Percentiles rank a stretch among this genome's conserved stretches.
phyloP scores from a whole-genome alignment of 2,113 vertebrate species.

The Turnix velox region DNA sequence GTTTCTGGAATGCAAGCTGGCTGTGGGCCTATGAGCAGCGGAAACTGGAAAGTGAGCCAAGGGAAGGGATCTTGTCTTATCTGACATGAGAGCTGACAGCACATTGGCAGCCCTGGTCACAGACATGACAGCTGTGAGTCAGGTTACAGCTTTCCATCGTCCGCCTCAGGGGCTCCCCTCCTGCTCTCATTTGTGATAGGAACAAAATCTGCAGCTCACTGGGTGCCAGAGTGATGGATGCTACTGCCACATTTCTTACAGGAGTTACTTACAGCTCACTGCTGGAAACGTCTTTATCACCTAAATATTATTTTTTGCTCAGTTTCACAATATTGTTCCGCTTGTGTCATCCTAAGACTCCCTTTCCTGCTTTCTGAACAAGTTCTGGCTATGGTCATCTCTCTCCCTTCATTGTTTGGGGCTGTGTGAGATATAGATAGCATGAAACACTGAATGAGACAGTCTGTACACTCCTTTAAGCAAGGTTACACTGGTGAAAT shows the following conservation, averaged over 20 bases:
- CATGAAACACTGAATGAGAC: too few species aligned
- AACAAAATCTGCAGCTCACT: not conserved
- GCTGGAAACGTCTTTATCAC: not conserved
- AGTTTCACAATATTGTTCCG: not conserved
- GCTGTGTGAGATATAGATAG: accelerated
- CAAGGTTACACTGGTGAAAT: accelerated
- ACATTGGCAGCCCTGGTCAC: not conserved
- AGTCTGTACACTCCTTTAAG: not conserved
- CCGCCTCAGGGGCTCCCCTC: not conserved
- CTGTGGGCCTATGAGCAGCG: not conserved
- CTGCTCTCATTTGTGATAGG: not conserved
- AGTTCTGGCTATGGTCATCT: not conserved
- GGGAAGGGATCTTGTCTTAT: not conserved
- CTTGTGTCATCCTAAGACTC: not conserved
- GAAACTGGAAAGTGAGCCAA: not conserved
- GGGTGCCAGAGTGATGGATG: accelerated
- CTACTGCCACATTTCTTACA: accelerated
- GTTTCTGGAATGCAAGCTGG: not conserved
- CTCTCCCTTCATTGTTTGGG: not conserved
- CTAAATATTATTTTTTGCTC: not conserved
- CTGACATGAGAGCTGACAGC: not conserved
- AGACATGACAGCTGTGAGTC: not conserved
- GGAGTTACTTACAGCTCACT: not conserved
- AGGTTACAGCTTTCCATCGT: not conserved
- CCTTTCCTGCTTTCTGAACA: not conserved